A percentile compares a stretch with the other conserved stretches of the same genome.
phyloP scores from a whole-genome alignment of 1,140 invertebrate species.

The Drosophila bipectinata region DNA sequence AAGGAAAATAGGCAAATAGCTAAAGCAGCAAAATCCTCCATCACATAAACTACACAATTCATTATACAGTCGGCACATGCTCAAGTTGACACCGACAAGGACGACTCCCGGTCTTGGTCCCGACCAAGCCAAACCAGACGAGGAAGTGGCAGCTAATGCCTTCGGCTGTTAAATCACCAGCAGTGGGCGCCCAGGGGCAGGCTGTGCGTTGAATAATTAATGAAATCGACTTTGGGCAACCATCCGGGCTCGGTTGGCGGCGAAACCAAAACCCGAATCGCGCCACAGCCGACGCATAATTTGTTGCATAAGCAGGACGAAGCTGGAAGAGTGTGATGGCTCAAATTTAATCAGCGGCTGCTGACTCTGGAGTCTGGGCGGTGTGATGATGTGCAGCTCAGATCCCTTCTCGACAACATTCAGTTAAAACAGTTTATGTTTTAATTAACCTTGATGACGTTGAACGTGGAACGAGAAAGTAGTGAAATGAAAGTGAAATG shows the following conservation, averaged over 20 bases:
- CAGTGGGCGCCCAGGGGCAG: slow-evolving; percentile 12
- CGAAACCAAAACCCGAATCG: slow-evolving; percentile 24
- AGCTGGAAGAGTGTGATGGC: slow-evolving; percentile 26
- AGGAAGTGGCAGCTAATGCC: slow-evolving; percentile 44
- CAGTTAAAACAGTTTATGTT: slow-evolving; percentile 53
- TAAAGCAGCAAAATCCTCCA: slow-evolving; percentile 1
- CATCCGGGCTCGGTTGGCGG: slow-evolving; percentile 11
- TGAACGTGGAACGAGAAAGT: slow-evolving; percentile 5
- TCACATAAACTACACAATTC: slow-evolving; percentile 36
- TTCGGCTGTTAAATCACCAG: slow-evolving; percentile 56
- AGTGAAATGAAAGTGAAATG: too few species aligned
- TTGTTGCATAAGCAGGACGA: slow-evolving; percentile 48
- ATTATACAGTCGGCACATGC: slow-evolving; percentile 39
- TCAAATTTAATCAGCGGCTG: slow-evolving; percentile 63
- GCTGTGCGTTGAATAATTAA: slow-evolving; percentile 72
- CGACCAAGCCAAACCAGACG: neutral
- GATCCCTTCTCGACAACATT: slow-evolving; percentile 13
- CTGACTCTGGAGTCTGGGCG: slow-evolving; percentile 25
- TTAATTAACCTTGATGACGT: slow-evolving; percentile 55
- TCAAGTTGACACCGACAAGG: slow-evolving; percentile 22
- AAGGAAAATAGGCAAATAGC: slow-evolving; percentile 1
- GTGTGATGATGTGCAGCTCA: slow-evolving; percentile 27
- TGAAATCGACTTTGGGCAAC: slow-evolving; percentile 50
- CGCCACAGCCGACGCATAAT: slow-evolving; percentile 39
- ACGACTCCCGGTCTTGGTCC: neutral